These are phyloP conservation scores for Tyto alba DNA, from an alignment of 2,113 vertebrate genomes.

Conservation along the genomic window DNA sequence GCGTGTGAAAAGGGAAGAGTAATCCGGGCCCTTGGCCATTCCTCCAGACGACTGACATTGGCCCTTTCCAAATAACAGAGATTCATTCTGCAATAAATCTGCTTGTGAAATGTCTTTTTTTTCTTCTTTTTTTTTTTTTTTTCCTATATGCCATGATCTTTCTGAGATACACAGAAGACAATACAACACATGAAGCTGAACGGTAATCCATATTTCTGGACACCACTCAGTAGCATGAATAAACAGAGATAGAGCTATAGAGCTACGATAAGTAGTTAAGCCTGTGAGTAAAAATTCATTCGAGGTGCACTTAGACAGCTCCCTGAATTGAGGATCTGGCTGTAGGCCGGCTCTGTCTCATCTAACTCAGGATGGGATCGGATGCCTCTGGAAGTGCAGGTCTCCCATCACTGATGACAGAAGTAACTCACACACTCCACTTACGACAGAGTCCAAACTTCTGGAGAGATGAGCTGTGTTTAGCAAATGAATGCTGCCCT, in stretches of 20 bases:
- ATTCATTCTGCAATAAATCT: neutral
- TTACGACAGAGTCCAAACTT: neutral
- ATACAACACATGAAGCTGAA: neutral
- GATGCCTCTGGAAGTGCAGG: neutral
- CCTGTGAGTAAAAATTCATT: neutral
- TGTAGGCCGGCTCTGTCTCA: accelerated
- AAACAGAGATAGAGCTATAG: neutral
- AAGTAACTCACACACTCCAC: neutral
- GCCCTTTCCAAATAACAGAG: neutral
- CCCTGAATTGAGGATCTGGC: neutral
- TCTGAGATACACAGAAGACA: neutral
- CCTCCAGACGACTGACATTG: neutral
- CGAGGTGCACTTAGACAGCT: neutral
- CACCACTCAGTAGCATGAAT: neutral
- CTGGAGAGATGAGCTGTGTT: neutral
- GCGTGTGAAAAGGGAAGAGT: neutral
- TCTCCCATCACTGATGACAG: neutral
- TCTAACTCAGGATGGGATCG: neutral
- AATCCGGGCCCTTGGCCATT: neutral
- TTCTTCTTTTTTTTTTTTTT: neutral
- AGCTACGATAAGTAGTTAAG: neutral
- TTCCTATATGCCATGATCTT: neutral
- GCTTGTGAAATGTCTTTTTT: neutral
- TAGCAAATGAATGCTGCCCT: neutral
- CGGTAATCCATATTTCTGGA: neutral